These are phyloP conservation scores for Boulengeromyrus knoepffleri DNA, from an alignment of 2,113 vertebrate genomes.

Conservation along the genomic window DNA sequence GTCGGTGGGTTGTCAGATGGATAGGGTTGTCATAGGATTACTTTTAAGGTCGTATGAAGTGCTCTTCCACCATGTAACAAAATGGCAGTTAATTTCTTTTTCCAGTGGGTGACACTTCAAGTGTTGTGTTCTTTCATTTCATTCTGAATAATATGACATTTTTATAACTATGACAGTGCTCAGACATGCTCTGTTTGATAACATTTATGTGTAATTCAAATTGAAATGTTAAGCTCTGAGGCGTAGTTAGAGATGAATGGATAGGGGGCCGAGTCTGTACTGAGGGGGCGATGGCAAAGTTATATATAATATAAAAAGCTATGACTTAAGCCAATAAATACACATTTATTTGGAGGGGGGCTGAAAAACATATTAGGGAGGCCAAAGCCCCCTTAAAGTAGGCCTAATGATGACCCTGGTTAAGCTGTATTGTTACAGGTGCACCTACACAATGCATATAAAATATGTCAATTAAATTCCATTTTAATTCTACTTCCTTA, in stretches of 20 bases:
- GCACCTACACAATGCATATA: not conserved
- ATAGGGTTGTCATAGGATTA: not conserved
- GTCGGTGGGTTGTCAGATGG: not conserved
- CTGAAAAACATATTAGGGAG: not conserved
- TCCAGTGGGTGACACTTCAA: not conserved
- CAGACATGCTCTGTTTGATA: not conserved
- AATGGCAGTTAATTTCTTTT: not conserved
- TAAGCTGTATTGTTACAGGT: not conserved
- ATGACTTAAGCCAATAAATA: not conserved
- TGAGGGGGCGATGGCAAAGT: not conserved
- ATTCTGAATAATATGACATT: not conserved
- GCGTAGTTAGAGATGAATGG: not conserved
- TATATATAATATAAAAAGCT: not conserved
- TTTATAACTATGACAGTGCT: not conserved
- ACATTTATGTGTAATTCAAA: not conserved
- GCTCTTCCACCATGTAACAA: not conserved
- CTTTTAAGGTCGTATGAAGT: not conserved
- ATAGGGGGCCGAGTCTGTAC: not conserved
- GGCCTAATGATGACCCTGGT: not conserved
- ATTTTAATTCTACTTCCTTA: not conserved
- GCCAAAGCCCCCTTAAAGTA: not conserved
- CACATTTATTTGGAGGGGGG: not conserved
- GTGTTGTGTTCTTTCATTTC: not conserved
- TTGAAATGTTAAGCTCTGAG: not conserved
- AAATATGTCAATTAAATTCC: not conserved